Evolutionary conservation across 2,888 invertebrate species (phyloP).

Genomic region (Spilarctia lutea): DNA sequence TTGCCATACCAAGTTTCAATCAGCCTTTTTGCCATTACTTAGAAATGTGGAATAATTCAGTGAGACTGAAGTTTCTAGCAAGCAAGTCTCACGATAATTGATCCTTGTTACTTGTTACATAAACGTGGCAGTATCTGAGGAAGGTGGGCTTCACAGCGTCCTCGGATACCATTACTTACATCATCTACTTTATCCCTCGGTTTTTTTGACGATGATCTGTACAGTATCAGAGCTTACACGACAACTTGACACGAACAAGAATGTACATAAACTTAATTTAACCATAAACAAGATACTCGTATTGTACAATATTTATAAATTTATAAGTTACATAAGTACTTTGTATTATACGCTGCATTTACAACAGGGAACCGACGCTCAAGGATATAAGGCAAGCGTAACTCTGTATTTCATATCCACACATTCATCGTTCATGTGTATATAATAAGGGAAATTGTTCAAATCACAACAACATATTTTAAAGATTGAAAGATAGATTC

Average conservation of each 20-base stretch:
- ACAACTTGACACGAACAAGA: background rate
- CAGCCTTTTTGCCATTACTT: too few relatives aligned
- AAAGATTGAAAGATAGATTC: background rate
- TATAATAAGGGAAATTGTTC: background rate
- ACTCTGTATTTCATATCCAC: background rate
- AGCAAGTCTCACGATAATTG: too few relatives aligned
- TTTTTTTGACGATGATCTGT: background rate
- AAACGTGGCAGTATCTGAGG: too few relatives aligned
- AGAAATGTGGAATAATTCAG: too few relatives aligned
- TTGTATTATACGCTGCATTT: conserved; percentile 23
- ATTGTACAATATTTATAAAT: background rate
- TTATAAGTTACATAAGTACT: conserved; percentile 1
- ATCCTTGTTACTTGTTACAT: too few relatives aligned
- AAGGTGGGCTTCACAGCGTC: too few relatives aligned
- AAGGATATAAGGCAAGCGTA: conserved; percentile 46
- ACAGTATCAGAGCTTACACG: background rate
- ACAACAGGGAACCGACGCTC: conserved; percentile 58
- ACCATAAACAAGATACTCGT: background rate
- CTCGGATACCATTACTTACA: too few relatives aligned
- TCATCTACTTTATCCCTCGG: too few relatives aligned
- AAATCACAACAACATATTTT: too few relatives aligned
- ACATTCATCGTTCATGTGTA: background rate
- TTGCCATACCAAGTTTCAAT: background rate
- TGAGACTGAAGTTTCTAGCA: too few relatives aligned
- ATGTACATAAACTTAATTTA: background rate